These are phyloP conservation scores for Oedothorax gibbosus DNA, from an alignment of 1,140 invertebrate genomes.

Conservation along the genomic window DNA sequence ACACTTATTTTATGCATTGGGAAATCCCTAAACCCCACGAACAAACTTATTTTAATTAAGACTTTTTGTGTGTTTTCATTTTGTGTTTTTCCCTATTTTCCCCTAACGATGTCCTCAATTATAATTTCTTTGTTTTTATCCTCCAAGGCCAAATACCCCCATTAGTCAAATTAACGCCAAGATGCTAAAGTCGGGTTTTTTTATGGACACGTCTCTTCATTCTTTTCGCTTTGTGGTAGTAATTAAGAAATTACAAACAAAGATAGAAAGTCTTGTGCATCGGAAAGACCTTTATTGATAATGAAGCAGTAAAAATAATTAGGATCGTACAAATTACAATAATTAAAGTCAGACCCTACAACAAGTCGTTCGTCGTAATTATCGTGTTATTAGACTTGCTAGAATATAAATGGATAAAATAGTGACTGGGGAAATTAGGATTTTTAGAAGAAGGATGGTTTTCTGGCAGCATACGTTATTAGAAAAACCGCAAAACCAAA, in stretches of 20 bases:
- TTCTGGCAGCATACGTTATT: no score
- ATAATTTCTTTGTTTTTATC: conserved; percentile 26
- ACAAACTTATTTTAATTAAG: no score
- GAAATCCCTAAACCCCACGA: no score
- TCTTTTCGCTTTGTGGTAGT: conserved; percentile 15
- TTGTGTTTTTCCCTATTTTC: conserved; percentile 22
- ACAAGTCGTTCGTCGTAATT: no score
- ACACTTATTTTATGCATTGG: no score
- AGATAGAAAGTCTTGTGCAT: not conserved
- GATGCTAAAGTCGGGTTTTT: not conserved
- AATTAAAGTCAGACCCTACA: not conserved
- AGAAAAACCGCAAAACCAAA: no score
- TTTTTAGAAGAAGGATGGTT: no score
- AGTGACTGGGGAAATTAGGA: no score
- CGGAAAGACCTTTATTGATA: not conserved
- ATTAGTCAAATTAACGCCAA: conserved; percentile 35
- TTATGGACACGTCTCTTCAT: not conserved
- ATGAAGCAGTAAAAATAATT: not conserved
- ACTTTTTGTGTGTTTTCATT: no score
- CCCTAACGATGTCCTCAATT: conserved; percentile 28
- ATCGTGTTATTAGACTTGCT: no score
- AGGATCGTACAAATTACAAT: not conserved
- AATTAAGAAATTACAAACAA: conserved; percentile 53
- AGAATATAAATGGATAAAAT: no score
- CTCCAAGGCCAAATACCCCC: not conserved